Base-by-base conservation (phyloP, 2,113 vertebrate species). In the Toxotes chatareus region DNA sequence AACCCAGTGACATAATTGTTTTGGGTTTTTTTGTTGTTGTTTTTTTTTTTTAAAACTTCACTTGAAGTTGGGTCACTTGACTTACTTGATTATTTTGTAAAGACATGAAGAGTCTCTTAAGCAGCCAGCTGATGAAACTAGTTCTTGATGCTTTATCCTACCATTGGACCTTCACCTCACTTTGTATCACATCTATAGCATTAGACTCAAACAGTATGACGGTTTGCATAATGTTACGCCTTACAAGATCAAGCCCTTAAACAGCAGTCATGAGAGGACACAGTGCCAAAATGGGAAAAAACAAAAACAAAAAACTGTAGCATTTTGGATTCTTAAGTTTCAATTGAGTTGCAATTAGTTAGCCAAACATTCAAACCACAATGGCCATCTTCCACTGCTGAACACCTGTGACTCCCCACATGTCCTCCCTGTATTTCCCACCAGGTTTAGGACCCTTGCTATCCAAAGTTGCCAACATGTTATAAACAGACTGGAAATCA, bases 251-350 rank as follows among this genome's bases (percentile, higher is more conserved):
- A 64, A 73, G 57, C 70, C 77, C 80, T 82, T 27, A 49, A 68
- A 82, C 73, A 81, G 77, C 87, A 85, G 89, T 74, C 82, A 86
- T 68, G n/a, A 79, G 73, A 79, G 63, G 79, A 91, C 40, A 60
- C 14, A 9, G 93, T 93, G 93, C 93, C 93, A 94, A 94, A 90
- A 80, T 62, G 32, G 27, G 1, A 27, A 27, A 27, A 27, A 27
- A 27, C 1, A 27, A 27, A 1, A 27, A 27, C 1, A 74, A 63
- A 7, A 62, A 73, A 71, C 5, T 3, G 42, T 47, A 86, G 56
- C 71, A 81, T 79, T 80, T 76, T 78, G 66, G 64, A 73, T 82
- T 80, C 32, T 86, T 85, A 3, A 66, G 49, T 83, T 80, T 38
- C 40, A 77, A 62, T 69, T 32, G 17, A 80, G 49, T 89, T 72